These are phyloP conservation scores for Apostichopus leukothele DNA, from an alignment of 53 echinoderm and acorn worm species.

Conservation along the genomic window DNA sequence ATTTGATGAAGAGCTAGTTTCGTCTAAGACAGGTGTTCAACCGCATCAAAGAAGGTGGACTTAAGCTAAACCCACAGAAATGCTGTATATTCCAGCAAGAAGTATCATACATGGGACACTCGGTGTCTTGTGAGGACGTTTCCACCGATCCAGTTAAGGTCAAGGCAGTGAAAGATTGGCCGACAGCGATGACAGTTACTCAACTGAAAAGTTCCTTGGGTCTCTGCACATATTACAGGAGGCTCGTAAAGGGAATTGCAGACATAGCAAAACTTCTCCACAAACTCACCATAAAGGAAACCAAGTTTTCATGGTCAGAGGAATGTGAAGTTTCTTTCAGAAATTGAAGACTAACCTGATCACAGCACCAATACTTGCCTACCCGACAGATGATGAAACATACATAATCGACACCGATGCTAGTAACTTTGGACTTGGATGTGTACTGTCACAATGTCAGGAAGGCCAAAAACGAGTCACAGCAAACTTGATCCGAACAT, in stretches of 20 bases:
- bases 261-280: slow-evolving; percentile 56
- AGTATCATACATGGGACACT: too few species aligned
- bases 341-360: slow-evolving; percentile 40
- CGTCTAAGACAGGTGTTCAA: too few species aligned
- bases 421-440: slow-evolving; percentile 57
- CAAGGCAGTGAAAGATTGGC: too few species aligned
- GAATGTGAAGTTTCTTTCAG: slow-evolving; percentile 51
- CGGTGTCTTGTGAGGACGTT: too few species aligned
- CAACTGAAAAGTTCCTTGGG: too few species aligned
- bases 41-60: slow-evolving; percentile 48
- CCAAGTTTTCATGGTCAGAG: slow-evolving; percentile 47
- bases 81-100: slow-evolving; percentile 43
- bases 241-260: slow-evolving; percentile 48
- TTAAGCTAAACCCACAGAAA: slow-evolving; percentile 60
- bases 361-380: slow-evolving; percentile 54
- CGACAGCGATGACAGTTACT: too few species aligned
- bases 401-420: too few species aligned
- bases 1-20: slow-evolving; percentile 37
- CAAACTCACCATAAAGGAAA: slow-evolving; percentile 46
- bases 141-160: too few species aligned
- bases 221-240: slow-evolving; percentile 52
- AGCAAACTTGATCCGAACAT: slow-evolving; percentile 42
- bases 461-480: slow-evolving; percentile 53
- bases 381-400: slow-evolving; percentile 23
- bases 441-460: slow-evolving; percentile 50